Evolutionary conservation across 2,888 invertebrate genomes (phyloP).

Genomic region (Pogonocherus hispidulus): DNA sequence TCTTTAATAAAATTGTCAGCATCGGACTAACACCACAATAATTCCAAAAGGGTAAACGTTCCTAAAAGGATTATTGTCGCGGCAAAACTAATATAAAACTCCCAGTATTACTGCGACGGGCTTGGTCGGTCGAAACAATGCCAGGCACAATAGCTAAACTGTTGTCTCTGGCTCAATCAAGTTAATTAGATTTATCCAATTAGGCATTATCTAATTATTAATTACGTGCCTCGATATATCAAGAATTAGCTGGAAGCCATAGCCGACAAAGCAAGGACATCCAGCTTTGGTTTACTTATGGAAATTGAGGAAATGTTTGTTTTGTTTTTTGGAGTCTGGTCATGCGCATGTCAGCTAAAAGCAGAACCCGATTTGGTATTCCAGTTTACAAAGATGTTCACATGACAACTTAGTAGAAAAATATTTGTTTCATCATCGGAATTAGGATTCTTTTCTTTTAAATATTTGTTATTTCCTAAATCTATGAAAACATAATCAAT

Average conservation of each 20-base stretch:
- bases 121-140: conserved; percentile 7
- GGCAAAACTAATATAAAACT: conserved; percentile 3
- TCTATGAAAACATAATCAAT: too few relatives aligned
- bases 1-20: not conserved
- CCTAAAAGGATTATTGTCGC: not conserved
- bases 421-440: not conserved
- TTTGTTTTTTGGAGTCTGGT: not conserved
- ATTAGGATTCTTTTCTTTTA: not conserved
- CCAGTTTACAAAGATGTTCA: not conserved
- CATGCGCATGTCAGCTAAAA: not conserved
- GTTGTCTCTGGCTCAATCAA: conserved; percentile 34
- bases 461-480: not conserved
- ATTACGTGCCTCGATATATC: conserved; percentile 25
- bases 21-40: not conserved
- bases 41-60: not conserved
- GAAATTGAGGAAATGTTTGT: conserved; percentile 9
- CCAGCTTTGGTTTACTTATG: conserved; percentile 4
- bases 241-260: conserved; percentile 3
- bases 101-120: not conserved
- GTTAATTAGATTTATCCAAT: conserved; percentile 31
- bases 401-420: not conserved
- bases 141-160: conserved; percentile 25
- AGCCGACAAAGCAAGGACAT: conserved; percentile 8
- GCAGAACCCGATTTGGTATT: not conserved
- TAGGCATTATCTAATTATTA: conserved; percentile 37